Conservation (phyloP, 1,140 invertebrate species). For the Pararge aegeria region DNA sequence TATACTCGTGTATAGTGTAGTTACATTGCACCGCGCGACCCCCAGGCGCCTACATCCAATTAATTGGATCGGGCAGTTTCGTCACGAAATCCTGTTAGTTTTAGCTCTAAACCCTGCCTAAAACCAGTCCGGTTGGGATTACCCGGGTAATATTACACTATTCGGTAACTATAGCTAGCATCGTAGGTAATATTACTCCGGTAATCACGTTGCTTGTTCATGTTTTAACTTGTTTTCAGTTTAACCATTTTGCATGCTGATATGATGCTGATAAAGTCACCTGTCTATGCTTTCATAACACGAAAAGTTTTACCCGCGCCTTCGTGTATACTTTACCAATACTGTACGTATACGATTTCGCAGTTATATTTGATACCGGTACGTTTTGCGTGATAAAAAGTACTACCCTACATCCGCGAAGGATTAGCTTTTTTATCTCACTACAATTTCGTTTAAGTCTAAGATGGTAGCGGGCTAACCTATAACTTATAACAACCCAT, state of each 20-base stretch:
- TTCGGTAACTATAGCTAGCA: neutral
- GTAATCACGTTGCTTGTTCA: slow-evolving; percentile 4
- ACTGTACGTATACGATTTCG: too few relatives aligned
- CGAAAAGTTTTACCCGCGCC: too few relatives aligned
- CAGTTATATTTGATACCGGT: too few relatives aligned
- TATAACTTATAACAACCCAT: too few relatives aligned
- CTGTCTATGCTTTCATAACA: too few relatives aligned
- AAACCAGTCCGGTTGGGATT: slow-evolving; percentile 16
- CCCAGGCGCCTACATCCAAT: slow-evolving; percentile 27
- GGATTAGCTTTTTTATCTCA: too few relatives aligned
- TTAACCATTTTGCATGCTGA: neutral
- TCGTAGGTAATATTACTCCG: slow-evolving; percentile 5
- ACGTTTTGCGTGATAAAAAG: too few relatives aligned
- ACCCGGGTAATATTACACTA: slow-evolving; percentile 17
- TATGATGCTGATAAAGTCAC: too few relatives aligned
- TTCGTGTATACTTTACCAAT: too few relatives aligned
- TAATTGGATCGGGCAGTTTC: slow-evolving; percentile 36
- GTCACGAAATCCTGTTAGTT: slow-evolving; percentile 35
- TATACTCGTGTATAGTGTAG: neutral
- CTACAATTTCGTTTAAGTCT: too few relatives aligned
- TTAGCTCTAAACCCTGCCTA: slow-evolving; percentile 15
- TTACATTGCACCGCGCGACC: slow-evolving; percentile 11
- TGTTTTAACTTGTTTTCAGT: neutral
- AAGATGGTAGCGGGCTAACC: too few relatives aligned
- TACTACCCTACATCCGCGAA: too few relatives aligned